Base-by-base conservation (phyloP, 1,140 invertebrate genomes). In the Acyrthosiphon pisum region DNA sequence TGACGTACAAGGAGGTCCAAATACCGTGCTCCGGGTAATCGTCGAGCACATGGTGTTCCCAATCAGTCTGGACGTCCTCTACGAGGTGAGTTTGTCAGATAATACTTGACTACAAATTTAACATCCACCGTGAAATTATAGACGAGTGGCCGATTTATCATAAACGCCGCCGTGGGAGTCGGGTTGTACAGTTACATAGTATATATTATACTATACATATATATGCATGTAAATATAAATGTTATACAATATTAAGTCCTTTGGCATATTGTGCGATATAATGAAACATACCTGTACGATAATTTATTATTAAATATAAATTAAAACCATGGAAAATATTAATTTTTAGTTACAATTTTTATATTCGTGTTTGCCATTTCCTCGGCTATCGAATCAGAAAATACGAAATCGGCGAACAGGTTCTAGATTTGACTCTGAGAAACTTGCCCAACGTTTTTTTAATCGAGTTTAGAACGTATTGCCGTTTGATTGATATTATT, bases 21-120 rank as follows among this genome's bases (percentile, higher is more conserved):
- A 99, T 95, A 99, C 99, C 46, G 99, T 99, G 92, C 97, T 99
- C 81, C 97, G 99, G 93, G 99, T 99, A 89, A 99, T 99, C 95
- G 97, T 99, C 94, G 99, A 99, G 95, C 98, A 99, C 95, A 98
- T 99, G 97, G 96, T 99, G 93, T 99, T 99, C 95, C 99, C 99
- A 26, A 99, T 99, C 94, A 98, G 98, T 60, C 96, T 99, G 94
- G 99, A 99, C 95, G 98, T 99, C 90, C 97, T 99, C 93, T 98
- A 99, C 96, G 96, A 97, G 96, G 97, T 98, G 95, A 96, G 95
- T 94, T 18, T 41, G 1, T 20, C 20, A 23, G 35, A 22, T 83
- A 37, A 23, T 22, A 83, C 35, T 37, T 22, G 23, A 37, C 6
- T 83, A 37, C 18, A 37, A 1, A 23, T 22, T 7, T 1, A 37